phyloP scores from a whole-genome alignment of 2,797 vertebrate genomes.

The Todus mexicanus region DNA sequence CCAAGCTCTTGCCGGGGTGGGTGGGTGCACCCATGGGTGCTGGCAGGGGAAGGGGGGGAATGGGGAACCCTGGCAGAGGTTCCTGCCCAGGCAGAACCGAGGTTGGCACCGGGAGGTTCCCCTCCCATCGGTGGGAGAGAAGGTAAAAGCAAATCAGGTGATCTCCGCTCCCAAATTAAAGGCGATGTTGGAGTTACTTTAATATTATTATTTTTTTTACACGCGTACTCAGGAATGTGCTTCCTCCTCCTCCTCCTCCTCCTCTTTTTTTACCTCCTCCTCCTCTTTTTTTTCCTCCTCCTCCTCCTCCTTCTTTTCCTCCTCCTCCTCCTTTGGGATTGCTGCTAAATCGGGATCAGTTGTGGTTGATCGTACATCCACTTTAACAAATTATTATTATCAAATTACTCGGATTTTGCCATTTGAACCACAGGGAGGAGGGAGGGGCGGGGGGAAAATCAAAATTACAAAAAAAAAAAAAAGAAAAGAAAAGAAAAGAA shows the following conservation, averaged over 20 bases:
- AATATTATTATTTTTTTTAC: neutral
- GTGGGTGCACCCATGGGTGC: neutral
- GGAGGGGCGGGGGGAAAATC: too few species aligned
- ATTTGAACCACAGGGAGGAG: neutral
- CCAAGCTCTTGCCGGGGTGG: neutral
- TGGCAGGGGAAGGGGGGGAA: neutral
- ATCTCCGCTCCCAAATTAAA: neutral
- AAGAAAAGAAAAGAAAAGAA: neutral
- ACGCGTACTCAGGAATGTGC: slow-evolving; percentile 21
- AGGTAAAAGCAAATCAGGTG: neutral
- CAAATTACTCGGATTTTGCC: slow-evolving; percentile 1
- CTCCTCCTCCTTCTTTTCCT: neutral
- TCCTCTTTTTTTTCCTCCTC: too few species aligned
- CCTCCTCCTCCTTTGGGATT: neutral
- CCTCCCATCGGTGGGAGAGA: neutral
- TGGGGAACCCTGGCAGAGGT: too few species aligned
- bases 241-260: slow-evolving; percentile 17
- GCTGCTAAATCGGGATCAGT: slow-evolving; percentile 19
- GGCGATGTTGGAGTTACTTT: neutral
- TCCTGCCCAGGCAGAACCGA: neutral
- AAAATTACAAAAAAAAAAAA: too few species aligned
- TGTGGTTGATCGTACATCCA: neutral
- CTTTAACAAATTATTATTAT: slow-evolving; percentile 8
- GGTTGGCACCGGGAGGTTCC: neutral
- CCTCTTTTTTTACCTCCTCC: slow-evolving; percentile 12